These are phyloP conservation scores for Achlya flavicornis DNA, from an alignment of 2,888 invertebrate genomes.

Conservation along the genomic window DNA sequence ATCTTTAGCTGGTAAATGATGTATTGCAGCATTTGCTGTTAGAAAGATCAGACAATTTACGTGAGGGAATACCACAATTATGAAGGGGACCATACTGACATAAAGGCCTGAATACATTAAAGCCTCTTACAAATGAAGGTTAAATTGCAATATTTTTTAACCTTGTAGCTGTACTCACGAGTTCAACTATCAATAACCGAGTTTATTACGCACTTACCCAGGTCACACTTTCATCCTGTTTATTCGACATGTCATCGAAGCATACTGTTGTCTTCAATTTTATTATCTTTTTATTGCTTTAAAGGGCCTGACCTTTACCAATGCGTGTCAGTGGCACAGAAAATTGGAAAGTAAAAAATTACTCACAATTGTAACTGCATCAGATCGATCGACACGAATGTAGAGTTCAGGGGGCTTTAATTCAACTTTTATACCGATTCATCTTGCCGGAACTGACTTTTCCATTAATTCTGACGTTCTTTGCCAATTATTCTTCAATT, in stretches of 20 bases:
- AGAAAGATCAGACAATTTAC: too few relatives aligned
- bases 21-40: too few relatives aligned
- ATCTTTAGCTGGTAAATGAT: too few relatives aligned
- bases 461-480: too few relatives aligned
- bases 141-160: neutral
- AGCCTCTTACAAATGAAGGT: too few relatives aligned
- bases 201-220: neutral
- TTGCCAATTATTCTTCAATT: too few relatives aligned
- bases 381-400: neutral
- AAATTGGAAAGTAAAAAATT: constrained; percentile 6
- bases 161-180: neutral
- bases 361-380: neutral
- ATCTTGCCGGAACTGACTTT: too few relatives aligned
- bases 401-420: neutral
- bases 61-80: too few relatives aligned
- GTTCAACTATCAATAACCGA: neutral
- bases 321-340: constrained; percentile 2
- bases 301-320: neutral
- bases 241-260: neutral
- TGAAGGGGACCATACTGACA: too few relatives aligned
- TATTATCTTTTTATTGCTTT: neutral
- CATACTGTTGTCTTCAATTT: neutral
- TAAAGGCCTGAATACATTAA: too few relatives aligned
- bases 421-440: too few relatives aligned
- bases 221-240: neutral